phyloP scores from a whole-genome alignment of 2,113 vertebrate species.

The Corapipo altera region DNA sequence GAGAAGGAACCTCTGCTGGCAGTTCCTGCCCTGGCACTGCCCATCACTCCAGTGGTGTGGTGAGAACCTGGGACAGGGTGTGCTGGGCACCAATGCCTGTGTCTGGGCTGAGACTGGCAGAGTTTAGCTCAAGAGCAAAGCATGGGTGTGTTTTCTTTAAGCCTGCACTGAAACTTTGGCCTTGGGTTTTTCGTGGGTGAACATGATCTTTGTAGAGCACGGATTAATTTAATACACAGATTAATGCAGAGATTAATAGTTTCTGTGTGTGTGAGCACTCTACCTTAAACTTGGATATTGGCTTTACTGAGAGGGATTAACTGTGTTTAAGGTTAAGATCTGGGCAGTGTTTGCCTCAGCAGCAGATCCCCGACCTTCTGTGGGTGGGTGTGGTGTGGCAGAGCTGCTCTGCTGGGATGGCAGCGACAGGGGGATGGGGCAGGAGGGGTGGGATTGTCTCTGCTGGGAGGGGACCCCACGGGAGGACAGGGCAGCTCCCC shows the following conservation, averaged over 20 bases:
- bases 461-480: background rate
- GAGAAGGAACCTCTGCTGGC: background rate
- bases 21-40: background rate
- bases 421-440: background rate
- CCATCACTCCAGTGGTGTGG: rapidly evolving
- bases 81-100: too few species aligned
- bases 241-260: background rate
- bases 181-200: background rate
- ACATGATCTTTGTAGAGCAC: background rate
- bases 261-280: background rate
- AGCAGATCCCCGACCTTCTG: background rate
- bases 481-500: background rate
- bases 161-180: background rate
- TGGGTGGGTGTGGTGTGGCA: background rate
- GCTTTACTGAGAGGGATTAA: background rate
- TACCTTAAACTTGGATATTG: background rate
- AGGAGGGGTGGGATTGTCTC: background rate
- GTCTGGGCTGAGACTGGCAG: background rate
- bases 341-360: background rate
- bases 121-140: background rate
- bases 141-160: background rate
- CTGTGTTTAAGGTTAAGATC: background rate
- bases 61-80: background rate
- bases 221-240: background rate
- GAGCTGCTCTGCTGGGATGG: background rate